Conservation (phyloP, 2,888 invertebrate genomes). For the Lochmaea crataegi region DNA sequence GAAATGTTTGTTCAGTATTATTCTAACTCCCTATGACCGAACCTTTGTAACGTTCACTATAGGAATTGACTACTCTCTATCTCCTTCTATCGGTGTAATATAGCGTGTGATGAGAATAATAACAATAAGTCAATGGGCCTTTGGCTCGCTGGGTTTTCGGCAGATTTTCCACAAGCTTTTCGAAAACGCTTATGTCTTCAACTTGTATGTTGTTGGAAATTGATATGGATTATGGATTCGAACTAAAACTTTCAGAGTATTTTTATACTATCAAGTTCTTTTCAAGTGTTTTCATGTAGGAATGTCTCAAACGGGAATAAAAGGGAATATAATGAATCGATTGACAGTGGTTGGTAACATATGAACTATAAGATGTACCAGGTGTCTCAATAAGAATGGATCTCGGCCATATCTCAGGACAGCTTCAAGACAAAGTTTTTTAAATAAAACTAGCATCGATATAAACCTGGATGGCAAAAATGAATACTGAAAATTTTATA, state of each 20-base stretch:
- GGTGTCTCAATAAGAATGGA: too few species aligned
- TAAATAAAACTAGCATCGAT: too few species aligned
- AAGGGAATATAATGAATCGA: too few species aligned
- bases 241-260: background rate
- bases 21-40: background rate
- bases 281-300: too few species aligned
- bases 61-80: conserved; percentile 15
- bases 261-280: background rate
- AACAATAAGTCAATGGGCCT: conserved; percentile 63
- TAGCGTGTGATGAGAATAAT: conserved; percentile 65
- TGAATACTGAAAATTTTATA: too few species aligned
- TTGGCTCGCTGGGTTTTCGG: conserved; percentile 21
- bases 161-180: conserved; percentile 22
- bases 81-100: conserved; percentile 58
- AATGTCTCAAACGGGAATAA: too few species aligned
- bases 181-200: conserved; percentile 57
- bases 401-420: too few species aligned
- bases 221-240: conserved; percentile 29
- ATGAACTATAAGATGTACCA: too few species aligned
- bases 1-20: background rate
- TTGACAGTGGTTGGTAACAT: too few species aligned
- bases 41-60: background rate
- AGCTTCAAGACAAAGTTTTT: too few species aligned
- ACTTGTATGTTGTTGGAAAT: conserved; percentile 37
- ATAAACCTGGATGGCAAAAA: too few species aligned